Conservation (phyloP, 1,140 invertebrate species). For the Oryzaephilus surinamensis region DNA sequence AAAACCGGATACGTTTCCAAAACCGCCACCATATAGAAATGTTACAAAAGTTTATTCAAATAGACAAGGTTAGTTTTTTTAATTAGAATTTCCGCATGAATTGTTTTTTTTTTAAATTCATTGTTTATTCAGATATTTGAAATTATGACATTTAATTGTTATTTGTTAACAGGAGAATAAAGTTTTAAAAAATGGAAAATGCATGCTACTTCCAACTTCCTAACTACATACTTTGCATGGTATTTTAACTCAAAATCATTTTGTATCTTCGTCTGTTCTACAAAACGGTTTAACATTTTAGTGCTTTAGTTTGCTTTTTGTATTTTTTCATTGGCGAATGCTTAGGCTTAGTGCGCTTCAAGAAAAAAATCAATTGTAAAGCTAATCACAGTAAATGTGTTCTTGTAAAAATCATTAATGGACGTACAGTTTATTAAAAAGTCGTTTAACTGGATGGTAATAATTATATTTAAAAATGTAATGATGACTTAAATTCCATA, state of each 20-base stretch:
- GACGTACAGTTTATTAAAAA: no score
- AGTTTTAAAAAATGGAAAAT: background rate
- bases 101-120: slow-evolving; percentile 8
- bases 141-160: background rate
- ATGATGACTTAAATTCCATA: no score
- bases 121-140: slow-evolving; percentile 9
- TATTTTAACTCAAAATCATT: background rate
- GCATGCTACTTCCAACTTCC: background rate
- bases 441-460: no score
- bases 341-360: no score
- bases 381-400: no score
- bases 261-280: background rate
- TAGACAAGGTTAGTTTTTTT: slow-evolving; percentile 27
- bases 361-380: no score
- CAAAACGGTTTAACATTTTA: background rate
- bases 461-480: no score
- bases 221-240: background rate
- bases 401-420: no score
- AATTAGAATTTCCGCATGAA: background rate
- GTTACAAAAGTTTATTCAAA: slow-evolving; percentile 29
- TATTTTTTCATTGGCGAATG: no score
- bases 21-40: slow-evolving; percentile 26
- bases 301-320: no score
- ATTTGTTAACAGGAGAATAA: background rate
- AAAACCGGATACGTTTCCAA: slow-evolving; percentile 24